Base-by-base conservation (phyloP, 1,140 invertebrate species). In the Laupala kohalensis region DNA sequence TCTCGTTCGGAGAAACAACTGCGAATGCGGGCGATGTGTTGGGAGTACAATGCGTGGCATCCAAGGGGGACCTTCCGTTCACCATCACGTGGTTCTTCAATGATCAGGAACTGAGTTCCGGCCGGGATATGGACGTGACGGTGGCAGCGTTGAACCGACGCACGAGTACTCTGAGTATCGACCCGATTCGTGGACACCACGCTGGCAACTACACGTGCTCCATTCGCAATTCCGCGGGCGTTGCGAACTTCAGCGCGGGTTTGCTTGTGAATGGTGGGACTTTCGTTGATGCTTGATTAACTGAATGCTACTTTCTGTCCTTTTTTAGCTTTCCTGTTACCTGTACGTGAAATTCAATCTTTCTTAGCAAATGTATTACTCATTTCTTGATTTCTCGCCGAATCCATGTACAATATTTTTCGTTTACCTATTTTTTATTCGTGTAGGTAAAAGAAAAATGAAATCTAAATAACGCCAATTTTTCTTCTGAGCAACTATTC, bases 51-150 rank as follows among this genome's bases (percentile, higher is more conserved):
- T 93, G 91, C 78, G 83, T 87, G 72, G 87, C 91, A 30, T 86
- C 86, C 23, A 90, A 91, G 77, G 92, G 92, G 62, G 91, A 92
- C 77, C 81, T 89, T 74, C 90, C 90, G 6, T 80, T 92, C 69
- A 87, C 85, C 66, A 89, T 92, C 74, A 83, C 81, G 25, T 93
- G 90, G 91, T 87, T 84, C 64, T 87, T 91, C 76, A 89, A 89
- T 76, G 89, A 86, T 69, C 84, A 85, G 74, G 81, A 84, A 70
- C 83, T 87, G 75, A 79, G 82, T 74, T 78, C 83, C 68, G 81
- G 82, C 5, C 12, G 6, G 15, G 81, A 79, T 69, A 84, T 86
- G 70, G 79, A 86, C n/a, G 79, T 81, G 70, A 74, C 77, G 6
- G 77, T 77, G 4, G 73, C 73, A 13, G 76, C 75, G 70, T 72